These are phyloP conservation scores for Takifugu flavidus DNA, from an alignment of 2,113 vertebrate genomes.

Conservation along the genomic window DNA sequence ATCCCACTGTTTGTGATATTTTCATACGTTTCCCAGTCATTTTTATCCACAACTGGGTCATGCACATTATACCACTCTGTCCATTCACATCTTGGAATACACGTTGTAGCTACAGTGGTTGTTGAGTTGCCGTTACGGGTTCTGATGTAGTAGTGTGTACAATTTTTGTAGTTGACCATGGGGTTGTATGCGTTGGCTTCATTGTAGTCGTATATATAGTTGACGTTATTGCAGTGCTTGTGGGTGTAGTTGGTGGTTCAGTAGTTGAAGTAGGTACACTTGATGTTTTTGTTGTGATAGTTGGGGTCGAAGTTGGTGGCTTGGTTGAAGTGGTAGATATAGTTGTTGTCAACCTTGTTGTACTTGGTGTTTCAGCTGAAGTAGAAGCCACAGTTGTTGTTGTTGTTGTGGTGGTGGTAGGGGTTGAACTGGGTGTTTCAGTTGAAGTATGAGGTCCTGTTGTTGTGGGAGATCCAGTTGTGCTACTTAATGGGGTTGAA, in stretches of 20 bases:
- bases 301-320: neutral
- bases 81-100: conserved; percentile 37
- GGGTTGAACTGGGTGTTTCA: neutral
- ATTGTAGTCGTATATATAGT: neutral
- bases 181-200: neutral
- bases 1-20: conserved; percentile 43
- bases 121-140: neutral
- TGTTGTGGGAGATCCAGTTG: neutral
- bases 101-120: neutral
- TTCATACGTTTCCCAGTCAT: conserved; percentile 61
- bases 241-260: neutral
- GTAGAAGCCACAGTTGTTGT: neutral
- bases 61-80: conserved; percentile 56
- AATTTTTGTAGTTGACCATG: neutral
- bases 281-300: neutral
- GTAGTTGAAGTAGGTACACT: conserved; percentile 68
- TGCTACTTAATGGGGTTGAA: neutral
- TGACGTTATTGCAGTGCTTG: neutral
- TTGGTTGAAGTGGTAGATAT: neutral
- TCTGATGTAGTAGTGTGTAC: neutral
- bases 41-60: neutral
- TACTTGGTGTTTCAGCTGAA: neutral
- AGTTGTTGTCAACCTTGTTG: neutral
- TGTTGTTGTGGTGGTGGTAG: neutral
- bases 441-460: neutral